phyloP scores from a whole-genome alignment of 1,140 invertebrate species.

The Mesaphorura yosii region DNA sequence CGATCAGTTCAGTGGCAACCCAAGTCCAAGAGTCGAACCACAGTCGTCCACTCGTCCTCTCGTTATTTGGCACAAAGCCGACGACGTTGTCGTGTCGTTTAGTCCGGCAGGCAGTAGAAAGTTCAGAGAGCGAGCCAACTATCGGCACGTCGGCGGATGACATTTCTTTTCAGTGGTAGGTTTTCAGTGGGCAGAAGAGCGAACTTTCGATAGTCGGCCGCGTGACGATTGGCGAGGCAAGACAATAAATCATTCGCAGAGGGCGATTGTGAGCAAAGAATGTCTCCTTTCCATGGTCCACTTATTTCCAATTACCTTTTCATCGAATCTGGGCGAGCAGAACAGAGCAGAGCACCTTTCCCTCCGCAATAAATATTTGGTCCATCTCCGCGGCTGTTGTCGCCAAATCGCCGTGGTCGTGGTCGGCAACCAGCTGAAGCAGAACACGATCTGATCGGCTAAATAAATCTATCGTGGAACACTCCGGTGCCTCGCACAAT shows the following conservation, averaged over 20 bases:
- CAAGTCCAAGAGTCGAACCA: too few relatives aligned
- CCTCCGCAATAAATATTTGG: neutral
- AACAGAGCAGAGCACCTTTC: neutral
- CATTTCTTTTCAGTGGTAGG: too few relatives aligned
- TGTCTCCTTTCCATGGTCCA: slow-evolving; percentile 11
- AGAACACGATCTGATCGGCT: too few relatives aligned
- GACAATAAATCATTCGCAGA: slow-evolving; percentile 23
- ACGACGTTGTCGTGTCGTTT: slow-evolving; percentile 1
- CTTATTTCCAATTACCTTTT: slow-evolving; percentile 5
- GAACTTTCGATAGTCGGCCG: too few relatives aligned
- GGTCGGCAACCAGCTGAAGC: neutral
- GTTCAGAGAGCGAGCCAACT: too few relatives aligned
- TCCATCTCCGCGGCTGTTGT: neutral
- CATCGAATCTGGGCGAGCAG: neutral
- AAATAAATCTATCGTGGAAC: too few relatives aligned
- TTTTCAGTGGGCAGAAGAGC: too few relatives aligned
- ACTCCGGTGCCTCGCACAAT: too few relatives aligned
- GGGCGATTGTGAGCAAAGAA: slow-evolving; percentile 7
- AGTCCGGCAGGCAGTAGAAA: slow-evolving; percentile 4
- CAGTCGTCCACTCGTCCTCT: too few relatives aligned
- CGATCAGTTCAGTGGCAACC: too few relatives aligned
- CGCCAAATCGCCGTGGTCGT: slow-evolving; percentile 1
- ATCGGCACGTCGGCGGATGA: too few relatives aligned
- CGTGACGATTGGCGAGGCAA: too few relatives aligned
- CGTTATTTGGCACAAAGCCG: slow-evolving; percentile 20